A percentile compares a stretch with the other conserved stretches of the same genome.
Conservation (phyloP, 2,888 invertebrate species). For the Dryobota labecula region DNA sequence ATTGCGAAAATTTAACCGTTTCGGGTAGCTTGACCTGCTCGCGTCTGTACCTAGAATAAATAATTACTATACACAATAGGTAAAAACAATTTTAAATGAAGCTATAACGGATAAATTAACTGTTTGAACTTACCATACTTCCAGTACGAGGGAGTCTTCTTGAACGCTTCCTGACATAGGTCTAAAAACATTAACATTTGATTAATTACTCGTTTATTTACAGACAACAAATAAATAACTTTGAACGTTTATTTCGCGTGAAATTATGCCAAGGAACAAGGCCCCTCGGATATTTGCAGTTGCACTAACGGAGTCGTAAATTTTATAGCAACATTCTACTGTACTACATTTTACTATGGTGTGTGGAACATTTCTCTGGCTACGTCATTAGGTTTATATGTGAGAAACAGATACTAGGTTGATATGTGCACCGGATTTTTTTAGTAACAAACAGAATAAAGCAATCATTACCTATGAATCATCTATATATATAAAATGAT, state of each 20-base stretch:
- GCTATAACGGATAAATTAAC: too few relatives aligned
- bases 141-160: slow-evolving; percentile 94
- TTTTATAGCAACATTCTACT: slow-evolving; percentile 46
- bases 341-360: slow-evolving; percentile 39
- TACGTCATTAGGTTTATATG: slow-evolving; percentile 37
- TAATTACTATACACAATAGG: too few relatives aligned
- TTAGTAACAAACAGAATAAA: not conserved
- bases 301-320: slow-evolving; percentile 58
- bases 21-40: too few relatives aligned
- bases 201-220: slow-evolving; percentile 26
- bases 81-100: too few relatives aligned
- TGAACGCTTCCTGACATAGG: slow-evolving; percentile 93
- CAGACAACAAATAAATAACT: slow-evolving; percentile 31
- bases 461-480: not conserved
- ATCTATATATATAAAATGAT: too few relatives aligned
- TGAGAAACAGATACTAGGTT: slow-evolving; percentile 20
- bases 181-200: slow-evolving; percentile 85
- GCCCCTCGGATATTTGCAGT: slow-evolving; percentile 55
- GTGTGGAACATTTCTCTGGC: slow-evolving; percentile 32
- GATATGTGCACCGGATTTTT: not conserved
- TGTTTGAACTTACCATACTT: slow-evolving; percentile 93
- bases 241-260: slow-evolving; percentile 13
- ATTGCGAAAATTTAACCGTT: too few relatives aligned
- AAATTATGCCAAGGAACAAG: slow-evolving; percentile 68
- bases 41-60: too few relatives aligned